A percentile compares a stretch with the other conserved stretches of the same genome.
These are phyloP conservation scores for Drosophila dives DNA, from an alignment of 2,888 invertebrate species.

Conservation along the genomic window DNA sequence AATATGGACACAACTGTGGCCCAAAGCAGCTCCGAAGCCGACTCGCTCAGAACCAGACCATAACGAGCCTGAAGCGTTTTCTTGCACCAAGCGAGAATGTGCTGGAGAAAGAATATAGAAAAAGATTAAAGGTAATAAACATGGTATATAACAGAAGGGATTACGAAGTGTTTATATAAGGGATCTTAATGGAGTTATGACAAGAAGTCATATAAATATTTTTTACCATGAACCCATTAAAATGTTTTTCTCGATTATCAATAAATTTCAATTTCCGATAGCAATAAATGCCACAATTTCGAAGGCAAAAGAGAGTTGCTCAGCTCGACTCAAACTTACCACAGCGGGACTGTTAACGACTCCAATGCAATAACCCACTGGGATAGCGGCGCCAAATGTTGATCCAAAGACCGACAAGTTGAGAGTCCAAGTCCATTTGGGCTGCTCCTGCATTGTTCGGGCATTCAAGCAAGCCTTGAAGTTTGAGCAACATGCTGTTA, in stretches of 20 bases:
- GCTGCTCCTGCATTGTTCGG: constrained; percentile 41
- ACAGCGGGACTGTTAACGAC: constrained; percentile 92
- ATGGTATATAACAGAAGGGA: neutral
- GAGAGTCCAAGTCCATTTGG: constrained; percentile 59
- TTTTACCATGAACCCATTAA: no score
- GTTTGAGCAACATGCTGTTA: neutral
- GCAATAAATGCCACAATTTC: no score
- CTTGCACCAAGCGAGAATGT: constrained; percentile 91
- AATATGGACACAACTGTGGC: constrained; percentile 93
- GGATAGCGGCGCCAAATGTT: constrained; percentile 88
- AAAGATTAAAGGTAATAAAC: neutral
- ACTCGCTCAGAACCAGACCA: constrained; percentile 85
- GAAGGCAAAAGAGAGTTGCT: no score
- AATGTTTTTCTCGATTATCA: no score
- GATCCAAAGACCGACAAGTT: constrained; percentile 51
- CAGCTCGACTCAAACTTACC: constrained; percentile 85
- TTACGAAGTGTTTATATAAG: neutral
- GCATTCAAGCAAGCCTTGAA: neutral
- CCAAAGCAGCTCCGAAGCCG: constrained; percentile 89
- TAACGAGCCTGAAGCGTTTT: constrained; percentile 88
- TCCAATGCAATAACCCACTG: constrained; percentile 93
- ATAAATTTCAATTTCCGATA: no score
- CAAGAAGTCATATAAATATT: no score
- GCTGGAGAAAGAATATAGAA: constrained; percentile 45
- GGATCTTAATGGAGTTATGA: neutral